These are phyloP conservation scores for Dicerorhinus sumatrensis DNA, from an alignment of 2,113 vertebrate genomes.

Conservation along the genomic window DNA sequence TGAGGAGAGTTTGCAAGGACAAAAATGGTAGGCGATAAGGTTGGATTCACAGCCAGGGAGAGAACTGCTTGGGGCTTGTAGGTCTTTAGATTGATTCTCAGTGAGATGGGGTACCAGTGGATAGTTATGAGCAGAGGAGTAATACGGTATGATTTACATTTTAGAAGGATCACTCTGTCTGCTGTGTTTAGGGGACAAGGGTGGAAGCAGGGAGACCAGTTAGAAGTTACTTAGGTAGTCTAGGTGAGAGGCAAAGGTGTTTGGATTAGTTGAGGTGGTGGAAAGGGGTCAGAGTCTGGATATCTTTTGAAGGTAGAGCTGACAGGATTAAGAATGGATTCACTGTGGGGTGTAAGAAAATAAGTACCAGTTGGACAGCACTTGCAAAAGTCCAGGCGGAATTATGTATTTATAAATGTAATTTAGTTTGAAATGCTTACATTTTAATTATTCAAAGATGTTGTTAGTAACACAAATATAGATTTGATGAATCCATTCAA, in stretches of 20 bases:
- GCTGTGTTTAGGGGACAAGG: background rate
- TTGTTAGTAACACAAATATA: background rate
- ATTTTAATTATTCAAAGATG: slow-evolving; percentile 59
- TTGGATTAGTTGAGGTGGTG: background rate
- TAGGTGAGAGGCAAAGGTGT: background rate
- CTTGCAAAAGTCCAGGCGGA: background rate
- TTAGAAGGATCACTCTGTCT: background rate
- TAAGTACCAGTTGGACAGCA: background rate
- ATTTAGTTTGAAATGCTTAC: slow-evolving; percentile 44
- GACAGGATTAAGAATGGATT: slow-evolving; percentile 2
- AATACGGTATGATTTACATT: background rate
- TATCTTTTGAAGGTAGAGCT: background rate
- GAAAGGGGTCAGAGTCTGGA: background rate
- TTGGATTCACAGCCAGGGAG: background rate
- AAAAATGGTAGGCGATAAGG: background rate
- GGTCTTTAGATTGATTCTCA: background rate
- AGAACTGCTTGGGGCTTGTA: background rate
- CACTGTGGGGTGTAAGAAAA: background rate
- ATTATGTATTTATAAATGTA: slow-evolving; percentile 48
- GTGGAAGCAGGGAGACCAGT: background rate
- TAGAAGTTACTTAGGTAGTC: background rate
- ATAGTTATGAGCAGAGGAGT: background rate
- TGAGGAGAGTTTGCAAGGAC: background rate
- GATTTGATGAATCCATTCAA: background rate
- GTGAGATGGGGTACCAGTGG: background rate